Conservation (phyloP, 2,113 vertebrate genomes). For the Syngnathus typhle region DNA sequence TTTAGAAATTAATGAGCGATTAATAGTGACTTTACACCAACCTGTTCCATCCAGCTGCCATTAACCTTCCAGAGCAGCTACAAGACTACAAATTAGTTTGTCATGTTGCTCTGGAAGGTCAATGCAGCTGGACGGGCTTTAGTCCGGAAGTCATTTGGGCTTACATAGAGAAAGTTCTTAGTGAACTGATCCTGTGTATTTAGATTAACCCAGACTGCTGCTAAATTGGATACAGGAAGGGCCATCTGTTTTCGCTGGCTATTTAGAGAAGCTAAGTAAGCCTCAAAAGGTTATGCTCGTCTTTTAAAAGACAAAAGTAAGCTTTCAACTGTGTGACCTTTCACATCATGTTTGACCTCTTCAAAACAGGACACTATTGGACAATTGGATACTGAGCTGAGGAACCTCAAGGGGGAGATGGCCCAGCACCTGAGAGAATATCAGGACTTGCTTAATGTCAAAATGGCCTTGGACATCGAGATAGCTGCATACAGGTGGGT, state of each 20-base stretch:
- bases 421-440: conserved; percentile 87
- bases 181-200: conserved; percentile 14
- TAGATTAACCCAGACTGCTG: conserved; percentile 48
- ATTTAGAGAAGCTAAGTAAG: conserved; percentile 20
- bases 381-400: conserved; percentile 82
- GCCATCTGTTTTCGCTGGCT: conserved; percentile 35
- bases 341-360: background rate
- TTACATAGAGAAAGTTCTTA: conserved; percentile 12
- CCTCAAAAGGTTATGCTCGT: conserved; percentile 8
- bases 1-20: background rate
- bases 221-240: conserved; percentile 34
- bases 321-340: background rate
- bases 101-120: too few relatives aligned
- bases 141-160: background rate
- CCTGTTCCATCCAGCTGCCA: background rate
- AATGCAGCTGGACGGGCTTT: background rate
- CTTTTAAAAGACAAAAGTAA: background rate
- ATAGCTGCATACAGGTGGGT: conserved; percentile 88
- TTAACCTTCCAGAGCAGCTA: background rate
- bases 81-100: background rate
- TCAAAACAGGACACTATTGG: conserved; percentile 75
- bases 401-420: conserved; percentile 86
- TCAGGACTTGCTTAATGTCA: conserved; percentile 90
- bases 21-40: background rate
- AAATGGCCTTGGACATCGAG: conserved; percentile 93